Base-by-base conservation (phyloP, 2,888 invertebrate species). In the Drosophila neotestacea region DNA sequence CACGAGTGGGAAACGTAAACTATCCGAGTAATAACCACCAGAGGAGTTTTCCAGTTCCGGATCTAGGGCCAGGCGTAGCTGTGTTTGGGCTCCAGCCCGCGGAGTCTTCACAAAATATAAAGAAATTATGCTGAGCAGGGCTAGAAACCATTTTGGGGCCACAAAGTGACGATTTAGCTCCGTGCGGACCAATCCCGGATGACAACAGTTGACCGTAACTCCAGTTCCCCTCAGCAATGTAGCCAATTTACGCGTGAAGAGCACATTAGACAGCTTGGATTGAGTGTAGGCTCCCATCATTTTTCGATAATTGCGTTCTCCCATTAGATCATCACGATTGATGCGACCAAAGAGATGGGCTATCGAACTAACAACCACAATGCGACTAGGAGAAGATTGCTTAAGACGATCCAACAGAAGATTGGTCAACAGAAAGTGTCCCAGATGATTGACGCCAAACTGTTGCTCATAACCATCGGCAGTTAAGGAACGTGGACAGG, bases 181-280 rank as follows among this genome's bases (percentile, higher is more conserved):
- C 0, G 97, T 97, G 75, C 94, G 94, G 51, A 96, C 95, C 1
- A 96, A 93, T 0, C 96, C 96, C 0, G 96, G 96, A 90, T 96
- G 96, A 0, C 96, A 91, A 63, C 95, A 93, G 91, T 96, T 96
- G 0, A 94, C 94, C 38, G 94, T 95, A 0, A 96, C 94, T 2
- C 94, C 94, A 1, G 89, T 77, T 4, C 85, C 95, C 93, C 94
- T 93, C n/a, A 96, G 90, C 89, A 94, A 93, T 64, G 93, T 93
- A 0, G 95, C 94, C 34, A 97, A 92, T 90, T 96, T 95, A 77
- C 93, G 94, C 0, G 96, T 94, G 86, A 97, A 97, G 46, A 97
- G 90, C 38, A 97, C 91, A 89, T 97, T 97, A 0, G 96, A 96
- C 55, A 96, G 91, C 93, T 97, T 97, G 90, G 96, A 97, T 90